A percentile compares a stretch with the other conserved stretches of the same genome.
These are phyloP conservation scores for Lepidochitona cinerea DNA, from an alignment of 2,888 invertebrate genomes.

Conservation along the genomic window DNA sequence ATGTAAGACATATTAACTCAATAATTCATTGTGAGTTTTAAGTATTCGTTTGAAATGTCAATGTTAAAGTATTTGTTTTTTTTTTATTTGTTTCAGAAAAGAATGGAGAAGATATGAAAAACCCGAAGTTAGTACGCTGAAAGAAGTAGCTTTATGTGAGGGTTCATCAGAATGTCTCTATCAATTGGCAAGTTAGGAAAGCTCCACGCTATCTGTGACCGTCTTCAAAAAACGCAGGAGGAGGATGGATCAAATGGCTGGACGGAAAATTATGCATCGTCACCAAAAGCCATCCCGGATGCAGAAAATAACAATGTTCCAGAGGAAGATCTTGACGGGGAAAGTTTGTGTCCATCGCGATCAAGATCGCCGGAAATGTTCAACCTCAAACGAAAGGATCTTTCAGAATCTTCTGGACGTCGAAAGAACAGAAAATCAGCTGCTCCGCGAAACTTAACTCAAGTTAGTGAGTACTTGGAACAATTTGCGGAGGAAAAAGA, in stretches of 20 bases:
- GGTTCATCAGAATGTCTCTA: neutral
- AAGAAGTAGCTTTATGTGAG: neutral
- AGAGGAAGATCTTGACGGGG: neutral
- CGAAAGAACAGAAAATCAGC: constrained; percentile 73
- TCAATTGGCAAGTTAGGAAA: constrained; percentile 43
- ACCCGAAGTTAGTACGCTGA: neutral
- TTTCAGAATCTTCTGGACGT: constrained; percentile 7
- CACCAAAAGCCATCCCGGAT: neutral
- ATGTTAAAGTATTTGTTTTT: too few species aligned
- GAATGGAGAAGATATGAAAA: neutral
- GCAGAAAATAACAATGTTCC: constrained; percentile 21
- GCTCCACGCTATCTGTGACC: constrained; percentile 67
- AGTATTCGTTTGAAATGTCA: too few species aligned
- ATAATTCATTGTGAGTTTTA: too few species aligned
- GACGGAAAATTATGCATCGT: neutral
- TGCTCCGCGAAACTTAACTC: constrained; percentile 80
- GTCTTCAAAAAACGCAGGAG: constrained; percentile 42
- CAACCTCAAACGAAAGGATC: too few species aligned
- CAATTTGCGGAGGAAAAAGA: constrained; percentile 41
- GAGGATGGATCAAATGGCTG: neutral
- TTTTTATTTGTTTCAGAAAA: neutral
- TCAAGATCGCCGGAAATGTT: neutral
- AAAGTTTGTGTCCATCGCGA: neutral
- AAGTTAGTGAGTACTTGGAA: constrained; percentile 36
- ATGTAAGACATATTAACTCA: too few species aligned